Evolutionary conservation across 2,888 invertebrate genomes (phyloP), one percentile per base, ranked within the genome.

Genomic region (Hydraecia micacea): DNA sequence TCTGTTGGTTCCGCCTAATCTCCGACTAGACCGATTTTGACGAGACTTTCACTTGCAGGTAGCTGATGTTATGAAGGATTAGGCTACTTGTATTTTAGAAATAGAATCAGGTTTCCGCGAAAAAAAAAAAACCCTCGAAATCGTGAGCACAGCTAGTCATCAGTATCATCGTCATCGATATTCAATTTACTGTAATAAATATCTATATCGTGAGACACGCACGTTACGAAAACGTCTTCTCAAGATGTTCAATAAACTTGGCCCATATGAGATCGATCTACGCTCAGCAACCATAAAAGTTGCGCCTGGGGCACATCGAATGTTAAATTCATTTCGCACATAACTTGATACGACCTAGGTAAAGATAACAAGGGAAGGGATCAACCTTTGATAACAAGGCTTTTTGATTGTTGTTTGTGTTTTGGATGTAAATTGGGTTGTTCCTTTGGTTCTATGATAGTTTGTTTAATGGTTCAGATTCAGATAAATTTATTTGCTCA

Each of bases 241-340:
- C 55, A 65, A 80, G 63, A 28, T 78, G 84, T 87, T 88, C 85
- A 86, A 89, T 89, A 87, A 85, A 81, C 60, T 81, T 32, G 72
- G 71, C 73, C 79, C 79, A 79, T 80, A 81, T 62, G 39, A 73
- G 11, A 78, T 84, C 85, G 79, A 87, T 83, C 55, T 83, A 25
- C 79, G 83, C 67, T 46, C 42, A 15, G 68, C 63, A 52, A 28
- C 73, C 63, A 78, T 87, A 86, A 87, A 86, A 78, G 65, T 13
- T 62, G 39, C 80, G 73, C 81, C 68, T 39, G 76, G 75, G 79
- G 58, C 67, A 73, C 84, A 87, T 88, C 72, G 84, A 88, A 88
- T 89, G 86, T 85, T 86, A 83, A 87, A 88, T 89, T 87, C 86
- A 89, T 89, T 87, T 84, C 77, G 66, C 81, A 83, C 77, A 77